These are phyloP conservation scores for Gastrophysa polygoni DNA, from an alignment of 2,888 invertebrate genomes.

Conservation along the genomic window DNA sequence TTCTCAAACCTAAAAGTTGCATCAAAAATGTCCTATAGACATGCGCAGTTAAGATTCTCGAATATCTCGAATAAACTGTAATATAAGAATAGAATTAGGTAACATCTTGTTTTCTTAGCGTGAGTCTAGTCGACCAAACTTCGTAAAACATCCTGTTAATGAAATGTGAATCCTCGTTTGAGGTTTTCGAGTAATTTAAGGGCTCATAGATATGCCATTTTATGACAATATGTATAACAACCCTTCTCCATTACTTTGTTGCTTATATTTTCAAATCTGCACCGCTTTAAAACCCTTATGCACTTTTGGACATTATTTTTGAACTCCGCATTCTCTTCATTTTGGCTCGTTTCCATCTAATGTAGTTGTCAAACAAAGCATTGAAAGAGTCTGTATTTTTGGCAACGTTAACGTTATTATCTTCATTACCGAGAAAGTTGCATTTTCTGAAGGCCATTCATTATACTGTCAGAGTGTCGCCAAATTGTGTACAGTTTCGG, in stretches of 20 bases:
- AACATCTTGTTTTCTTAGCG: not conserved
- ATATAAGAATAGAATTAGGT: no score
- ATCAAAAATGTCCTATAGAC: no score
- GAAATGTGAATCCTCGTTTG: slow-evolving; percentile 17
- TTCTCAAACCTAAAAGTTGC: no score
- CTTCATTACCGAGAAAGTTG: no score
- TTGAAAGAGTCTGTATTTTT: no score
- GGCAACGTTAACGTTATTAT: no score
- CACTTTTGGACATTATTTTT: slow-evolving; percentile 30
- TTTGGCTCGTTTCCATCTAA: slow-evolving; percentile 1
- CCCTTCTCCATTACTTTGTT: slow-evolving; percentile 11
- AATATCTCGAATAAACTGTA: no score
- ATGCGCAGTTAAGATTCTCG: no score
- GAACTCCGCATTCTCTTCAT: slow-evolving; percentile 28
- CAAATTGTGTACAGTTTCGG: no score
- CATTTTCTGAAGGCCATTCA: no score
- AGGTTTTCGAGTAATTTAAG: slow-evolving; percentile 15
- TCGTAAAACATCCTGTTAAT: slow-evolving; percentile 38
- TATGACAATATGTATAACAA: slow-evolving; percentile 18
- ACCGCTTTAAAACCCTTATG: slow-evolving; percentile 28
- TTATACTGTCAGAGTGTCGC: no score
- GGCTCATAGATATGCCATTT: slow-evolving; percentile 18
- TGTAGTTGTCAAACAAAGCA: no score
- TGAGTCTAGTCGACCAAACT: slow-evolving; percentile 40
- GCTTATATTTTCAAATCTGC: slow-evolving; percentile 15